phyloP scores from a whole-genome alignment of 2,888 invertebrate genomes.

The Sinopyrophorus schimmeli region DNA sequence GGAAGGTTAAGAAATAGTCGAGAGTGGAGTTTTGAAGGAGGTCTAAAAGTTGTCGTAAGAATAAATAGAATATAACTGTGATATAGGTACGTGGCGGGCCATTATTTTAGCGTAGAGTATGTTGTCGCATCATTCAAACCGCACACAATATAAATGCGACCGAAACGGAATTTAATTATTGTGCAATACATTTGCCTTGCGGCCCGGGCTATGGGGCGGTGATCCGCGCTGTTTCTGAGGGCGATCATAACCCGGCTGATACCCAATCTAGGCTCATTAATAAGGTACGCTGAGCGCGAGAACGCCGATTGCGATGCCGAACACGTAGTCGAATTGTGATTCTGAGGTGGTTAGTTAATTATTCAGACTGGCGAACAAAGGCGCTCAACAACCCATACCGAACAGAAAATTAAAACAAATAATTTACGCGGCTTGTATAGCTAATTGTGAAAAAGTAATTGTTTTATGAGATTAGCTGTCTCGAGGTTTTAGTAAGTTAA shows the following conservation, averaged over 20 bases:
- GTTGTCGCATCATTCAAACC: constrained; percentile 46
- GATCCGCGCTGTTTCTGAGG: constrained; percentile 33
- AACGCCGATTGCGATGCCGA: constrained; percentile 48
- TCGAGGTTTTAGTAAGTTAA: constrained; percentile 16
- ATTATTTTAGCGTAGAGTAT: constrained; percentile 32
- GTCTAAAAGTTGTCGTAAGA: too few species aligned
- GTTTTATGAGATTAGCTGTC: constrained; percentile 32
- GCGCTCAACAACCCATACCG: constrained; percentile 41
- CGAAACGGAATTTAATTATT: constrained; percentile 56
- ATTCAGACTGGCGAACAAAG: constrained; percentile 50
- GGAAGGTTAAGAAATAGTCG: too few species aligned
- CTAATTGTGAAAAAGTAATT: constrained; percentile 38
- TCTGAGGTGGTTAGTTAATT: constrained; percentile 55
- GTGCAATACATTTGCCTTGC: constrained; percentile 52
- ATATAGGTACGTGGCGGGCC: constrained; percentile 50
- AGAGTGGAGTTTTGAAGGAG: too few species aligned
- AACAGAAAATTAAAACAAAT: constrained; percentile 53
- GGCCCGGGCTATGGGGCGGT: constrained; percentile 38
- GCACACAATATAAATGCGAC: constrained; percentile 53
- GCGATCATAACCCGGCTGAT: constrained; percentile 44
- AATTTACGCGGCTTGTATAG: constrained; percentile 46
- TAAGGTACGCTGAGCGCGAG: constrained; percentile 43
- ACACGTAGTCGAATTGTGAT: constrained; percentile 56
- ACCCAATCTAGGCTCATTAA: constrained; percentile 47
- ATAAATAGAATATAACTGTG: too few species aligned